Conservation (phyloP, 2,888 invertebrate genomes). For the Phymatocera aterrima region DNA sequence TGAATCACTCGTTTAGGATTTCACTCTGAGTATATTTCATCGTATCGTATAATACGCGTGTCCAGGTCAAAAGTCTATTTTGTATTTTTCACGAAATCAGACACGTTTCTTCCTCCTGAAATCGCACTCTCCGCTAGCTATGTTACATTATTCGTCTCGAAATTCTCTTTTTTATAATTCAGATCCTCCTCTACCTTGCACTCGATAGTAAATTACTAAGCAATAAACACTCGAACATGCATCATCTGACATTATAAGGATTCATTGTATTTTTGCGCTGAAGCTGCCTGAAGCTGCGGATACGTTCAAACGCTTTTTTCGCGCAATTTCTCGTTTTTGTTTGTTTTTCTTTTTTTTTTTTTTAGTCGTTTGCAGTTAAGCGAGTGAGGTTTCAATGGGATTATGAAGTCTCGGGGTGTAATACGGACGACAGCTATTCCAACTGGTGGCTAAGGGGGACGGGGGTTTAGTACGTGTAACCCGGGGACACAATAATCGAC, state of each 20-base stretch:
- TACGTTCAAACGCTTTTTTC: not conserved
- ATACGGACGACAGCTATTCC: constrained; percentile 46
- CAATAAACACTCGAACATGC: too few species aligned
- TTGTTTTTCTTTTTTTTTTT: not conserved
- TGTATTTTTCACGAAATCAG: too few species aligned
- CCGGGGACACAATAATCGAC: constrained; percentile 57
- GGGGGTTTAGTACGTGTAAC: constrained; percentile 39
- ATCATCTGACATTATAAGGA: too few species aligned
- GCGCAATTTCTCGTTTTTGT: not conserved
- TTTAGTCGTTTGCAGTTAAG: constrained; percentile 1
- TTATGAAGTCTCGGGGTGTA: constrained; percentile 33
- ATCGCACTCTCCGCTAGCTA: too few species aligned
- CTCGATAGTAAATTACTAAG: too few species aligned
- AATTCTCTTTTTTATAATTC: too few species aligned
- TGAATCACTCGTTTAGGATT: not conserved
- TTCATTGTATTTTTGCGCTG: too few species aligned
- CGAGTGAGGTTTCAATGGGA: not conserved
- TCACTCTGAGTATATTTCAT: not conserved
- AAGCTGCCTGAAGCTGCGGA: too few species aligned
- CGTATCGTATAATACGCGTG: not conserved
- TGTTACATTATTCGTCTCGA: too few species aligned
- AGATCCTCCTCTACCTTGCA: too few species aligned
- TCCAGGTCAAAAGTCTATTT: not conserved
- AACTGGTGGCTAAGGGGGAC: constrained; percentile 24
- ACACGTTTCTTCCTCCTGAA: too few species aligned